phyloP scores from a whole-genome alignment of 2,888 invertebrate species.

The Erebia palarica region DNA sequence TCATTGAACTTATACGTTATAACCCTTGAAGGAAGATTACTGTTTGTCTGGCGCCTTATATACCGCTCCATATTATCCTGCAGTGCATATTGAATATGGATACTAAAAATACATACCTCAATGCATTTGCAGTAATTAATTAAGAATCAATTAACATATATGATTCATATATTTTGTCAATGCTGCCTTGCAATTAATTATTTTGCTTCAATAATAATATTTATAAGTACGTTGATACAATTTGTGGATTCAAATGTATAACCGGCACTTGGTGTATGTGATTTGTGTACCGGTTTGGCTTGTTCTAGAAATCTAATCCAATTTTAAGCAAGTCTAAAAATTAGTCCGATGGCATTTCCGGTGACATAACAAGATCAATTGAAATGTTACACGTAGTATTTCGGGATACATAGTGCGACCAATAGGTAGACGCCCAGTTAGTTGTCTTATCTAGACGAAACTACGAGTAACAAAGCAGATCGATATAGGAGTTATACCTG shows the following conservation, averaged over 20 bases:
- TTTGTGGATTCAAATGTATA: not conserved
- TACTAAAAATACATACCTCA: not conserved
- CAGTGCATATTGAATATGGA: not conserved
- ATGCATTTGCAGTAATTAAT: not conserved
- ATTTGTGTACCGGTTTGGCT: not conserved
- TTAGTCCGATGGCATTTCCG: slow-evolving; percentile 8
- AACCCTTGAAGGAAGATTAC: not conserved
- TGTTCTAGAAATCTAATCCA: slow-evolving; percentile 16
- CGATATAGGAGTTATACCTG: too few species aligned
- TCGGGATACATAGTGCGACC: not conserved
- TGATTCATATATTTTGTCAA: not conserved
- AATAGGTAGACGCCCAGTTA: not conserved
- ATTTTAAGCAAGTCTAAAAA: slow-evolving; percentile 9
- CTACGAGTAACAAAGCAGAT: too few species aligned
- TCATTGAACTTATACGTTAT: slow-evolving; percentile 6
- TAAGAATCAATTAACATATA: not conserved
- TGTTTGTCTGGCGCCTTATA: not conserved
- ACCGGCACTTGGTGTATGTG: not conserved
- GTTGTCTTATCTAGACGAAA: too few species aligned
- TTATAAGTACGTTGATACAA: not conserved
- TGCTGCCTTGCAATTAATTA: not conserved
- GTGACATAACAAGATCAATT: not conserved
- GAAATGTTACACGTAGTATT: not conserved
- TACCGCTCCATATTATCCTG: not conserved
- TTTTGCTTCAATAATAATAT: not conserved